These are phyloP conservation scores for Hymenochirus boettgeri DNA, from an alignment of 2,113 vertebrate genomes.

Conservation along the genomic window DNA sequence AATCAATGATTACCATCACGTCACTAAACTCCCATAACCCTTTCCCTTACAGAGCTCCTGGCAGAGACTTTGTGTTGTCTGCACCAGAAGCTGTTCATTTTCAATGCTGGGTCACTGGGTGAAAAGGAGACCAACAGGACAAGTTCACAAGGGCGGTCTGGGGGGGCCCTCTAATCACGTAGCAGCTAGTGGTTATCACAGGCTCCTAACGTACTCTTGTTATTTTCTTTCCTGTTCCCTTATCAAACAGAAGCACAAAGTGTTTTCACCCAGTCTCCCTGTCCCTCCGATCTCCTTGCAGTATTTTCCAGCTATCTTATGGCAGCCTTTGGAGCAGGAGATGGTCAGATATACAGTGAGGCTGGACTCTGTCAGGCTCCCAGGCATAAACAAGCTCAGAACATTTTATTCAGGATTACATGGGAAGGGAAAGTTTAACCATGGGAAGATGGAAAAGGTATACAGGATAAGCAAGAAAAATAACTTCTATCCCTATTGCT, in stretches of 20 bases:
- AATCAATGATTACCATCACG: too few relatives aligned
- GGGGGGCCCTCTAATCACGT: constrained; percentile 35
- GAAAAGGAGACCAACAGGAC: constrained; percentile 53
- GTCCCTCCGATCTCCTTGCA: constrained; percentile 53
- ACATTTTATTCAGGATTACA: neutral
- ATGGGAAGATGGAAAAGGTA: too few relatives aligned
- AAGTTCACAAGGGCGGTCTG: constrained; percentile 46
- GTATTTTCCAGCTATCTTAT: constrained; percentile 59
- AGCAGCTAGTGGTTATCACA: constrained; percentile 41
- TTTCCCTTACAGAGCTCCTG: too few relatives aligned
- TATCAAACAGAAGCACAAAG: constrained; percentile 65
- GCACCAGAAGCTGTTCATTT: too few relatives aligned
- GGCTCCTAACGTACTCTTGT: neutral
- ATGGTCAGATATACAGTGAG: constrained; percentile 56
- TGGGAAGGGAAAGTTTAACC: neutral
- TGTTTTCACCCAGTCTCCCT: constrained; percentile 50
- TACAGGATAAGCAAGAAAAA: too few relatives aligned
- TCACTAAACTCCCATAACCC: too few relatives aligned
- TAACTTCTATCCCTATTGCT: too few relatives aligned
- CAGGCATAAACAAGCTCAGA: neutral
- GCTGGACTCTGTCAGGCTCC: constrained; percentile 14
- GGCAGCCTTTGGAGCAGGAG: constrained; percentile 51
- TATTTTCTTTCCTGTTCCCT: neutral
- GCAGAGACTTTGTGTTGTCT: too few relatives aligned
- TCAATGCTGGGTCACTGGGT: constrained; percentile 54